Conservation (phyloP, 1,140 invertebrate genomes). For the Carposina sasakii region DNA sequence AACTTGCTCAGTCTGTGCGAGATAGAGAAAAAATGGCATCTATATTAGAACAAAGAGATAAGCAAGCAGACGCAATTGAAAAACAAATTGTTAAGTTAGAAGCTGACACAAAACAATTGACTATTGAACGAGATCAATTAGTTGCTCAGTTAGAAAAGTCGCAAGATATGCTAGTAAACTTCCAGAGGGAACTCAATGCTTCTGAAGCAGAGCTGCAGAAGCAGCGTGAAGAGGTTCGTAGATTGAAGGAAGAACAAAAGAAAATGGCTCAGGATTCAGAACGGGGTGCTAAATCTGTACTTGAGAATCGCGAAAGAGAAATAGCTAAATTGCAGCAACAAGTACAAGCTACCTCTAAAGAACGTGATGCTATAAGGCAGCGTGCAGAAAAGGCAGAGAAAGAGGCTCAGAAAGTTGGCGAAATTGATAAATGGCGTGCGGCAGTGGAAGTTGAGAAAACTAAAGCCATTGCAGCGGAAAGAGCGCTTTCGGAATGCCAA, state of each 20-base stretch:
- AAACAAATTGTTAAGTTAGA: conserved; percentile 89
- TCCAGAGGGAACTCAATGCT: conserved; percentile 90
- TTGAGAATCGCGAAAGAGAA: conserved; percentile 80
- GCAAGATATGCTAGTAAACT: conserved; percentile 93
- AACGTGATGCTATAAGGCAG: conserved; percentile 77
- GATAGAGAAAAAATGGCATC: conserved; percentile 83
- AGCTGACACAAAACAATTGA: conserved; percentile 87
- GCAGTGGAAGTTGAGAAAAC: conserved; percentile 82
- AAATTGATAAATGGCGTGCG: conserved; percentile 85
- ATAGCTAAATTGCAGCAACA: conserved; percentile 84
- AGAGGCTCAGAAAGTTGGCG: conserved; percentile 77
- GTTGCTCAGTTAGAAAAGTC: conserved; percentile 92
- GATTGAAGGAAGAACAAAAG: conserved; percentile 80
- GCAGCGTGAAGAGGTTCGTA: conserved; percentile 84
- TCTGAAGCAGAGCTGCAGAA: conserved; percentile 87
- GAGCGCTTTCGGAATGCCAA: conserved; percentile 83
- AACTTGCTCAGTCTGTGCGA: conserved; percentile 78
- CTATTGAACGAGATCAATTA: conserved; percentile 88
- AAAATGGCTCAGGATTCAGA: conserved; percentile 79
- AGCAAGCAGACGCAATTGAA: conserved; percentile 86
- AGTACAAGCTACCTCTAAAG: conserved; percentile 78
- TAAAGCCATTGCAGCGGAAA: conserved; percentile 61
- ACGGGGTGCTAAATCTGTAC: conserved; percentile 79
- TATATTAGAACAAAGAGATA: conserved; percentile 82
- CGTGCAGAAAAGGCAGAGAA: conserved; percentile 80